A percentile compares a stretch with the other conserved stretches of the same genome.
Conservation (phyloP, 1,140 invertebrate genomes). For the Aphaenogaster ashmeadi region DNA sequence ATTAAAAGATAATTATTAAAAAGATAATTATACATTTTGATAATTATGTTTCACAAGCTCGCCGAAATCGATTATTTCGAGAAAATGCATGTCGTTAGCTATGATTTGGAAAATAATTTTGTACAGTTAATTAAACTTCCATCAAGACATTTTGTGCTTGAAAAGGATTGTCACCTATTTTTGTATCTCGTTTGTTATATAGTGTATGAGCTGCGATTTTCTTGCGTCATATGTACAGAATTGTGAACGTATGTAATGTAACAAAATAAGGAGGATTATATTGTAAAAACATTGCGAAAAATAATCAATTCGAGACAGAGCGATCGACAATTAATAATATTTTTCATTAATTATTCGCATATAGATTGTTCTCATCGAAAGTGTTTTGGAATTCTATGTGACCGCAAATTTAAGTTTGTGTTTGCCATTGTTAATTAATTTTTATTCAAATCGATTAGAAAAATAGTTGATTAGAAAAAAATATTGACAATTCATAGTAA, state of each 20-base stretch:
- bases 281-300: conserved; percentile 25
- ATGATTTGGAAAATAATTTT: conserved; percentile 55
- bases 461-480: neutral
- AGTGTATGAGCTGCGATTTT: conserved; percentile 28
- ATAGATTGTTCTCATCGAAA: neutral
- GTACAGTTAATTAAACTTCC: conserved; percentile 45
- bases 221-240: conserved; percentile 38
- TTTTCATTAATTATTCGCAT: conserved; percentile 20
- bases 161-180: conserved; percentile 48
- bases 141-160: conserved; percentile 21
- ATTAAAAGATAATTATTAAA: neutral
- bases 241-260: conserved; percentile 17
- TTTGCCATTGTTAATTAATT: neutral
- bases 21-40: neutral
- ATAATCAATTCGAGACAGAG: conserved; percentile 1
- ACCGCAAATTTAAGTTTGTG: neutral
- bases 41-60: conserved; percentile 11
- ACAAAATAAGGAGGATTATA: neutral
- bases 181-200: conserved; percentile 56
- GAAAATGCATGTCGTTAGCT: neutral
- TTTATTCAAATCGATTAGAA: neutral
- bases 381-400: neutral
- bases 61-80: neutral
- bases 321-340: conserved; percentile 21
- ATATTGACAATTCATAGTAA: conserved; percentile 1